phyloP scores from a whole-genome alignment of 2,113 vertebrate species.

The Pelusios castaneus region DNA sequence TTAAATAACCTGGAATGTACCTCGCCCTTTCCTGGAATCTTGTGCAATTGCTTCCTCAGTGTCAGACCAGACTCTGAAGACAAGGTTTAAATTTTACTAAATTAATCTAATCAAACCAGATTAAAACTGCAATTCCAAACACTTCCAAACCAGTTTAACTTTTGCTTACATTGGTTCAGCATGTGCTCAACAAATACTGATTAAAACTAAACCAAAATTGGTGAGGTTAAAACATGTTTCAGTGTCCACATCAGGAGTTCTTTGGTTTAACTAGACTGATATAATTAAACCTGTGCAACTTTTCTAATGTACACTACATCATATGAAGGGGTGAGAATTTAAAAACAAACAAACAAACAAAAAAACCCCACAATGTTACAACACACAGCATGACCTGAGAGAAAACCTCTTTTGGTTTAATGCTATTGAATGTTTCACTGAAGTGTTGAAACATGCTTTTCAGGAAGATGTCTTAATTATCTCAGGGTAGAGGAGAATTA shows the following conservation, averaged over 20 bases:
- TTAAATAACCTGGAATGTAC: not conserved
- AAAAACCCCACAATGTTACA: not conserved
- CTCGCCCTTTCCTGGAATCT: not conserved
- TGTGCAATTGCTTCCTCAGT: not conserved
- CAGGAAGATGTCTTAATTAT: not conserved
- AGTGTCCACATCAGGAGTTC: not conserved
- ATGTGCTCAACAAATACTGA: not conserved
- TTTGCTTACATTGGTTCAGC: not conserved
- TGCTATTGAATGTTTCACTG: not conserved
- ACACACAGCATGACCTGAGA: not conserved
- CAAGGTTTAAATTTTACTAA: not conserved
- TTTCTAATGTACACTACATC: not conserved
- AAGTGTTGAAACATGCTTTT: not conserved
- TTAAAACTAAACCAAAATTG: not conserved
- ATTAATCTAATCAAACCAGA: conserved; percentile 1
- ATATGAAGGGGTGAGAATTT: not conserved
- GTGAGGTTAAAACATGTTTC: not conserved
- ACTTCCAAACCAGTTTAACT: not conserved
- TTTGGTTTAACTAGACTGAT: not conserved
- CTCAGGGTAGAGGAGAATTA: not conserved
- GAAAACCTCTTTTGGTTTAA: not conserved
- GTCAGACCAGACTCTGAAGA: not conserved
- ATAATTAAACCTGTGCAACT: not conserved
- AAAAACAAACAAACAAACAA: not conserved
- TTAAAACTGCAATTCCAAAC: not conserved